These are phyloP conservation scores for Myotis vivesi DNA, from an alignment of 2,797 vertebrate genomes.

Conservation along the genomic window DNA sequence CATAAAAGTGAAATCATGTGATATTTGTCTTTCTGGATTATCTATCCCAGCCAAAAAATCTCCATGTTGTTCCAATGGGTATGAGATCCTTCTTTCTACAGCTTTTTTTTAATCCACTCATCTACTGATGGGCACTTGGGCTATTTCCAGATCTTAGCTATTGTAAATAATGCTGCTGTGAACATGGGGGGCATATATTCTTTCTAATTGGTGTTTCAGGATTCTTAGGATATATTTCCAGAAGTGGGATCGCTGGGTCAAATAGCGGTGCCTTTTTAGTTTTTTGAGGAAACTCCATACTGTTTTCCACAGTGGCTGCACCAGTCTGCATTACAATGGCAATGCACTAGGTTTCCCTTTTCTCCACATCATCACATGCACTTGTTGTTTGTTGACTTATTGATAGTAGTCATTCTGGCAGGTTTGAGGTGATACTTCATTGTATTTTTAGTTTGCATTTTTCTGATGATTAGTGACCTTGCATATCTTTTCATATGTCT, in stretches of 20 bases:
- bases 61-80: background rate
- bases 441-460: background rate
- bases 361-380: background rate
- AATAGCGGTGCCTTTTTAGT: background rate
- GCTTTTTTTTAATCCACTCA: background rate
- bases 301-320: background rate
- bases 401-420: background rate
- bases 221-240: background rate
- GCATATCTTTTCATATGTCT: background rate
- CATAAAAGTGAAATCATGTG: background rate
- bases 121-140: background rate
- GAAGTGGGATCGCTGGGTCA: background rate
- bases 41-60: background rate
- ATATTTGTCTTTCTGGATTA: background rate
- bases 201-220: background rate
- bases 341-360: background rate
- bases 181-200: background rate
- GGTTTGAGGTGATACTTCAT: background rate
- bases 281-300: background rate
- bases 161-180: background rate
- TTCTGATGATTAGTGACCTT: background rate
- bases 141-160: background rate
- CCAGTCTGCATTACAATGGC: background rate
- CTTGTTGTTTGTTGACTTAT: background rate
- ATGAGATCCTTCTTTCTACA: background rate